Evolutionary conservation across 2,113 vertebrate genomes (phyloP).

Genomic region (Anser cygnoides): DNA sequence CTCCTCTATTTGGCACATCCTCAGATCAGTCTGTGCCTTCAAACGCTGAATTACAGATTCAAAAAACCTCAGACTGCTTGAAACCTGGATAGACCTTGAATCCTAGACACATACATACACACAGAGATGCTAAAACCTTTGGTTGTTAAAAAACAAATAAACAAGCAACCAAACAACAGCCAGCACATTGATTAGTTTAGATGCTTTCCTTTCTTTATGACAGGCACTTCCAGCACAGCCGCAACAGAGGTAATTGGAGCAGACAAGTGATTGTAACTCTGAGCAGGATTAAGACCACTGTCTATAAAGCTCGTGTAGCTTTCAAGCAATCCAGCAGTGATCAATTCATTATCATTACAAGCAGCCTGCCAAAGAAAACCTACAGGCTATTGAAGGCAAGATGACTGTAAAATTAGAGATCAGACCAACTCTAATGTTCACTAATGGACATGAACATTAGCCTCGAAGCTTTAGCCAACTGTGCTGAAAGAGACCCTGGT

Average conservation of each 20-base stretch:
- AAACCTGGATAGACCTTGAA: neutral
- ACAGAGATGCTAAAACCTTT: neutral
- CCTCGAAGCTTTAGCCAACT: neutral
- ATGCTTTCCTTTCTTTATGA: neutral
- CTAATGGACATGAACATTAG: neutral
- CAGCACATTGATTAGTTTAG: neutral
- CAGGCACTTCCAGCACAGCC: neutral
- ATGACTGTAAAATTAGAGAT: constrained; percentile 24
- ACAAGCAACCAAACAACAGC: neutral
- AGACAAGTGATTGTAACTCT: neutral
- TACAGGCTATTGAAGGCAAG: neutral
- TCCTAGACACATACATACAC: neutral
- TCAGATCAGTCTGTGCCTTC: neutral
- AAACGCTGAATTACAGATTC: neutral
- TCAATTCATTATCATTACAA: constrained; percentile 34
- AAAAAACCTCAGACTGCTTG: neutral
- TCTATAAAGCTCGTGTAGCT: neutral
- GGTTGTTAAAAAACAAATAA: neutral
- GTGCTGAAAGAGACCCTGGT: neutral
- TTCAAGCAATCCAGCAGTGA: neutral
- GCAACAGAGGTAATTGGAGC: neutral
- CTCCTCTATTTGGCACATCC: neutral
- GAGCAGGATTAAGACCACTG: neutral
- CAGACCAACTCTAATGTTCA: neutral
- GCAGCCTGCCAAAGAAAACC: constrained; percentile 21